Evolutionary conservation across 2,888 invertebrate species (phyloP).

Genomic region (Congeria kusceri): DNA sequence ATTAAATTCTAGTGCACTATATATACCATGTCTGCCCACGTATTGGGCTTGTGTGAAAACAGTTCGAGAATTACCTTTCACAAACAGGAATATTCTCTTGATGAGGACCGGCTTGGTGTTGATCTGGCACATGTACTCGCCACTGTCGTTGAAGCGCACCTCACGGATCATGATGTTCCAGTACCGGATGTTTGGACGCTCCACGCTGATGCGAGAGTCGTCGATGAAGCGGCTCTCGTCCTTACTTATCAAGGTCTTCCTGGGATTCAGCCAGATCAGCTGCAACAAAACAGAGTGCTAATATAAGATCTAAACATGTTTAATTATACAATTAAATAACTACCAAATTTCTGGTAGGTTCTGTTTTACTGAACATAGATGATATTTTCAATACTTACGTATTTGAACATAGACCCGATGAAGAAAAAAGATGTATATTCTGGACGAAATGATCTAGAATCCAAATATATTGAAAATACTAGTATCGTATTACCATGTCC

Average conservation of each 20-base stretch:
- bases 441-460: too few relatives aligned
- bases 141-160: constrained; percentile 79
- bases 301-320: background rate
- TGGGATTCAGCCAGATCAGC: constrained; percentile 82
- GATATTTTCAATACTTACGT: too few relatives aligned
- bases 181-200: constrained; percentile 76
- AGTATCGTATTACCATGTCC: too few relatives aligned
- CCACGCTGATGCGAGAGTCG: constrained; percentile 81
- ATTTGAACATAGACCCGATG: too few relatives aligned
- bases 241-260: constrained; percentile 75
- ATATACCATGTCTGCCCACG: too few relatives aligned
- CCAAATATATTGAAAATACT: too few relatives aligned
- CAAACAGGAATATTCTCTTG: constrained; percentile 77
- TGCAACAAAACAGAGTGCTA: constrained; percentile 41
- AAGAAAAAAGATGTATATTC: too few relatives aligned
- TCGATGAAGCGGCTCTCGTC: constrained; percentile 81
- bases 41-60: too few relatives aligned
- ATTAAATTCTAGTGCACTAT: too few relatives aligned
- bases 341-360: too few relatives aligned
- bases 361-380: too few relatives aligned
- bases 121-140: constrained; percentile 82
- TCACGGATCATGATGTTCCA: constrained; percentile 82
- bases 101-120: constrained; percentile 80
- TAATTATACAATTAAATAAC: background rate
- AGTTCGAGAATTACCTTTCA: constrained; percentile 74